A percentile compares a stretch with the other conserved stretches of the same genome.
Conservation (phyloP, 2,797 vertebrate genomes). For the Meriones psammophilus region DNA sequence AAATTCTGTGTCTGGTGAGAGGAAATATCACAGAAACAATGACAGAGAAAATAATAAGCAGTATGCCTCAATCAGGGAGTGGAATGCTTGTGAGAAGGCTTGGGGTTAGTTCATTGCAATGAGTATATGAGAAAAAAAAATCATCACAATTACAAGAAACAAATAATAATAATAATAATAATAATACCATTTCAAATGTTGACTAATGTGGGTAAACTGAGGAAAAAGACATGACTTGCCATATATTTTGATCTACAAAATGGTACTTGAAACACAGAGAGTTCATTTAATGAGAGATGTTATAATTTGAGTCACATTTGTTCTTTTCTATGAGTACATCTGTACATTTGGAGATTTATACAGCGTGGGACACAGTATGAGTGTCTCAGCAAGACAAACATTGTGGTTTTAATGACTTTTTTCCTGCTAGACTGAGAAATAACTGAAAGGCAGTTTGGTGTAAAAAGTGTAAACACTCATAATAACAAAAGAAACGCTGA, state of each 20-base stretch:
- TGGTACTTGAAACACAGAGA: not conserved
- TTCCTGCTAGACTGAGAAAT: not conserved
- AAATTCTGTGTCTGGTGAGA: conserved; percentile 38
- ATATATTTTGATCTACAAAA: not conserved
- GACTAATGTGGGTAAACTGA: not conserved
- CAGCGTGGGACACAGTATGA: not conserved
- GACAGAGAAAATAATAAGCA: conserved; percentile 20
- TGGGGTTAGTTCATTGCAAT: not conserved
- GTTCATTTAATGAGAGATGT: not conserved
- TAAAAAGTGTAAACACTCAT: not conserved
- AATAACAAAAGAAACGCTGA: not conserved
- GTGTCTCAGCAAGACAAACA: not conserved
- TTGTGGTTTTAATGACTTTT: conserved; percentile 46
- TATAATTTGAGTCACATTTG: not conserved
- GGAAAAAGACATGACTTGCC: not conserved
- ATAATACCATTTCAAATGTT: not conserved
- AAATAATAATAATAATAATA: not conserved
- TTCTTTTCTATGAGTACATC: not conserved
- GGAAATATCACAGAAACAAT: conserved; percentile 36
- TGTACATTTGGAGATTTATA: not conserved
- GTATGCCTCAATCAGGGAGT: not conserved
- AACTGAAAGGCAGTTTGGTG: not conserved
- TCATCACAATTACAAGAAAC: conserved; percentile 14
- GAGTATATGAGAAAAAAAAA: conserved; percentile 52
- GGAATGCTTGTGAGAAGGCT: not conserved